Evolutionary conservation across 2,113 vertebrate genomes (phyloP), one percentile per base, ranked within the genome.

Genomic region (Colinus virginianus): DNA sequence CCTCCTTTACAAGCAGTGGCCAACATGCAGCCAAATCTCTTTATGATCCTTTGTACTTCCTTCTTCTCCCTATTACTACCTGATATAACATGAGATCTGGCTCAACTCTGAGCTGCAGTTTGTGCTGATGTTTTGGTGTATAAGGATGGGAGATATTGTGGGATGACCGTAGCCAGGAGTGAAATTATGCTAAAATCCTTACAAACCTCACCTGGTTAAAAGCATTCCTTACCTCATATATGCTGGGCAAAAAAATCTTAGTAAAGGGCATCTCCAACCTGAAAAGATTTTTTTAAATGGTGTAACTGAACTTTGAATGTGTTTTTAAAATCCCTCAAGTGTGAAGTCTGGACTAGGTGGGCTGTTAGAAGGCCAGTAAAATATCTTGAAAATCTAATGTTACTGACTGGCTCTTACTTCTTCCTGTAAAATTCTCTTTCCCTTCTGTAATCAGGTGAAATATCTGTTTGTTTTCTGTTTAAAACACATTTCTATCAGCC

Each of bases 401-500:
- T 82, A 4, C 70, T 78, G 7, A n/a, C 90, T 30, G 42, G 21
- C 63, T 76, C 84, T 26, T 69, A 38, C 36, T 88, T 6, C 51
- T 53, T 53, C 15, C 26, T 30, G 26, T 53, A 86, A 4, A 63
- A 11, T 3, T 42, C 3, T 28, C 8, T 28, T 18, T 43, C 40
- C n/a, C 46, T 0, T 8, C 26, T 85, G 71, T 92, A 95, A 89
- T 90, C 82, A 83, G 87, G 87, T 40, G 12, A 40, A 40, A 40
- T 40, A 40, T 40, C 40, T 40, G 40, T 40, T 40, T 40, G 40
- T 40, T 40, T 40, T 40, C 40, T 40, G 13, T 40, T 40, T 40
- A 90, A 91, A 96, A 88, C 90, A 75, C 61, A 70, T 85, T 92
- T 92, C 71, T 76, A 86, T 89, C 94, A 94, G 43, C 34, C 64